Base-by-base conservation (phyloP, 2,797 vertebrate species). In the Sphaeramia orbicularis region DNA sequence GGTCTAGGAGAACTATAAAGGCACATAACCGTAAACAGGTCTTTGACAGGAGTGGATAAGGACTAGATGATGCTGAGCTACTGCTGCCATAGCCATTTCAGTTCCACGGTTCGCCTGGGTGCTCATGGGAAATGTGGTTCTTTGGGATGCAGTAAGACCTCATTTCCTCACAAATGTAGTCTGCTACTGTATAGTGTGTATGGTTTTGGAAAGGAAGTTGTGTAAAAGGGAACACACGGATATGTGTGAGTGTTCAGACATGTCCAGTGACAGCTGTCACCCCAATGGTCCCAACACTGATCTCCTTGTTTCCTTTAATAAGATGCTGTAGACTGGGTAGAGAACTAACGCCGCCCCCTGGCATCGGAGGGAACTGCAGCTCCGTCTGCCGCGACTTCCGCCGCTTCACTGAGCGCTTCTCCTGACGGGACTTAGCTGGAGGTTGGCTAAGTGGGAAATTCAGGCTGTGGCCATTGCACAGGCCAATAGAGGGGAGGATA, bases 1-100 rank as follows among this genome's bases (percentile, higher is more conserved):
- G 77, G 66, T 89, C 43, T 93, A 93, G 41, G 96, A 96, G 94
- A 94, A 91, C 95, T 83, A 87, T 81, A 96, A 98, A 97, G 96
- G 96, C 97, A 98, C 97, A 91, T 96, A 95, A 96, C 96, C 95
- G 93, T 95, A 94, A 95, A 94, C 93, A 94, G 95, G 94, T 95
- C 93, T 94, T 92, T 95, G 93, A 95, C 94, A 45, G 67, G 80
- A 68, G 80, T 49, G 65, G 71, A 61, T 19, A 4, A 71, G 68
- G 71, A 65, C 58, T 48, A 30, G 59, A 60, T 62, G 74, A 70
- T 74, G 85, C 60, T 6, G 52, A 61, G 76, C 52, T 65, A 76
- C 78, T 89, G 91, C 89, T 89, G 91, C 93, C 86, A 88, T 84
- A 75, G 86, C 92, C 90, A 76, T 86, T 88, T 84, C 43, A 72